Conservation (phyloP, 2,113 vertebrate species). For the Tragelaphus imberbis region DNA sequence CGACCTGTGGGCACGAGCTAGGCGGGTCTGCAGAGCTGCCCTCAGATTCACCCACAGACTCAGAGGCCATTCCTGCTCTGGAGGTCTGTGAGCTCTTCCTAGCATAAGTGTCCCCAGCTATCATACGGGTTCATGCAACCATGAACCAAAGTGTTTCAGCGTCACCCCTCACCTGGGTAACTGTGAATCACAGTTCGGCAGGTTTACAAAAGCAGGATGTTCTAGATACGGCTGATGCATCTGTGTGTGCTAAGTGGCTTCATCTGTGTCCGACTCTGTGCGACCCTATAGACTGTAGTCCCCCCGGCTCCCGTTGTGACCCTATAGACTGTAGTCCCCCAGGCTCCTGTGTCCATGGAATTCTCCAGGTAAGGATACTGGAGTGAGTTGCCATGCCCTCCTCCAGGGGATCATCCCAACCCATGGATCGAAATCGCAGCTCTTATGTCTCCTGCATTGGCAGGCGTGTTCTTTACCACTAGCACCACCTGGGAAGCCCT, state of each 20-base stretch:
- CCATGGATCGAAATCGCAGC: background rate
- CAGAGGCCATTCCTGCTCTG: background rate
- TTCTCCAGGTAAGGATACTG: background rate
- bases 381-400: background rate
- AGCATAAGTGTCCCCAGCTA: background rate
- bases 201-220: background rate
- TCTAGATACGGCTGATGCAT: background rate
- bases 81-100: background rate
- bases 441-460: background rate
- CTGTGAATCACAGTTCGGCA: background rate
- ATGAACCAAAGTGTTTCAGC: background rate
- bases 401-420: background rate
- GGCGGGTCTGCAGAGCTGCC: background rate
- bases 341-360: background rate
- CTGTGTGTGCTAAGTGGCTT: background rate
- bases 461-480: background rate
- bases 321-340: no score
- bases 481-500: background rate
- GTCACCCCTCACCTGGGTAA: background rate
- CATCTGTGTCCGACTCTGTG: background rate
- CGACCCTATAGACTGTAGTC: background rate
- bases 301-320: no score
- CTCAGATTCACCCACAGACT: background rate
- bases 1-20: background rate
- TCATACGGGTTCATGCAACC: background rate